Evolutionary conservation across 1,140 invertebrate species (phyloP).

Genomic region (Drosophila sucinea): DNA sequence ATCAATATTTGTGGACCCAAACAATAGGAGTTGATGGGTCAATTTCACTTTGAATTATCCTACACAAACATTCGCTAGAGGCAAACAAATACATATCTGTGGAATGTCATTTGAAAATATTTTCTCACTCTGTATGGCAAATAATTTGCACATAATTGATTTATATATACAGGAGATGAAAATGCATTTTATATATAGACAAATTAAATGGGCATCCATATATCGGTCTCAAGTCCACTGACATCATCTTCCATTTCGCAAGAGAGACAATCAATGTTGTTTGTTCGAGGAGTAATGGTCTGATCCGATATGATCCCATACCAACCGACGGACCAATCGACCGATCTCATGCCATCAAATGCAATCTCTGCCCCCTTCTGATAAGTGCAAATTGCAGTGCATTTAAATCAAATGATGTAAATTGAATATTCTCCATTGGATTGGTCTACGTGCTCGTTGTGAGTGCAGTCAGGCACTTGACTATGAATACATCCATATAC

Average conservation of each 20-base stretch:
- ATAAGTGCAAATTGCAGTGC: slow-evolving; percentile 17
- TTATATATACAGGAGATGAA: not conserved
- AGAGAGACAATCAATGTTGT: slow-evolving; percentile 37
- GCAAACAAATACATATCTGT: no score
- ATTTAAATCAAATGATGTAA: slow-evolving; percentile 13
- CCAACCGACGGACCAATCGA: not conserved
- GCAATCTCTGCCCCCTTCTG: slow-evolving; percentile 6
- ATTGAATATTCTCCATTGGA: slow-evolving; percentile 23
- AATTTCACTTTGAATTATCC: no score
- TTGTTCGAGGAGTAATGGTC: slow-evolving; percentile 32
- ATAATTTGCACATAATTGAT: slow-evolving; percentile 20
- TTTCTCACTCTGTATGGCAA: slow-evolving; percentile 3
- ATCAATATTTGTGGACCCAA: no score
- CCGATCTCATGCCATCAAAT: not conserved
- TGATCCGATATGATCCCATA: not conserved
- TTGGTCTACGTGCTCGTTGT: slow-evolving; percentile 8
- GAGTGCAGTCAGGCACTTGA: not conserved
- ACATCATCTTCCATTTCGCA: slow-evolving; percentile 27
- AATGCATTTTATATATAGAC: slow-evolving; percentile 6
- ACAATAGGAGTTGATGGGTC: no score
- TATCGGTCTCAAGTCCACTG: slow-evolving; percentile 24
- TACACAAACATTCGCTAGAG: no score
- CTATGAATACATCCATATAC: not conserved
- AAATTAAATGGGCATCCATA: slow-evolving; percentile 9
- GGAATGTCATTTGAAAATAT: not conserved